Base-by-base conservation (phyloP, 2,888 invertebrate species). In the Platycheirus albimanus region DNA sequence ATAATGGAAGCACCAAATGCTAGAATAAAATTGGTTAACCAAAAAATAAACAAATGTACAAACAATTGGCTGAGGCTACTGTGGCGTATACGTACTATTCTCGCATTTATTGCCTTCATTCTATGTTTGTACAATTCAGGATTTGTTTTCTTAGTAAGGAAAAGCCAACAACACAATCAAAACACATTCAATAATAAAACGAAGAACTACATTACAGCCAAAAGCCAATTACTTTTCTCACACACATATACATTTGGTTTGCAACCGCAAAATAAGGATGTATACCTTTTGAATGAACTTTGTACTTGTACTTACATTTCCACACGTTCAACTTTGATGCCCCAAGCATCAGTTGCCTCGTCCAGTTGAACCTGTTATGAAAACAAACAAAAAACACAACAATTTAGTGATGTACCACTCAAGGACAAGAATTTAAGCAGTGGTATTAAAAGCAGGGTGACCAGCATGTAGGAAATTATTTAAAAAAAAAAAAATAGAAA, bases 261-360 rank as follows among this genome's bases (percentile, higher is more conserved):
- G 38, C 38, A 56, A 15, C 10, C 38, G 13, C 20, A 38, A 33
- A 33, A 19, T n/a, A 54, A 56, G 38, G 24, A 43, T 43, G 5
- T 3, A 36, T 41, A 5, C 38, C 11, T 30, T 30, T 11, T 43
- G 30, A 61, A 61, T 45, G 17, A 38, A 61, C 10, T 24, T 13
- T 15, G 80, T 86, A 93, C 96, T 13, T 15, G 80, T 86, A 93
- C 96, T 95, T 92, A 98, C 98, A 99, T 97, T 93, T 99, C 98
- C 11, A 99, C 98, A 86, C 98, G 93, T 91, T 99, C 98, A 41
- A 98, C 97, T 91, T 98, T 98, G 88, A 98, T 97, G 43, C 96
- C 97, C 97, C 98, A 98, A 13, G 96, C 95, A 89, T 97, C 97
- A 6, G 97, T 97, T 1, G 97, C 97, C 88, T 97, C 97, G 89